Conservation (phyloP, 1,140 invertebrate genomes). For the Arctopsyche grandis region DNA sequence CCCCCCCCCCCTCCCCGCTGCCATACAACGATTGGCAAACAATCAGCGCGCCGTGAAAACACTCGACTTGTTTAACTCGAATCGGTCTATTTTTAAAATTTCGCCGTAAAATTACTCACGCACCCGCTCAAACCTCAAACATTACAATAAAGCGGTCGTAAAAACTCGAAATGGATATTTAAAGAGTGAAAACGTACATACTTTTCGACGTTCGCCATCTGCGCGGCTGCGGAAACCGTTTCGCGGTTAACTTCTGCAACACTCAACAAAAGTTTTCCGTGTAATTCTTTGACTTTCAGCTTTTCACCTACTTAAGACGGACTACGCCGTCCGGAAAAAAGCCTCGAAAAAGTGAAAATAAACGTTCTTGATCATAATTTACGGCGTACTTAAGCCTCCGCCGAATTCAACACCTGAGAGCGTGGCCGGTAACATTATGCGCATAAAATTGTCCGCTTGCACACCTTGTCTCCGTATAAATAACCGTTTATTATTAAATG, state of each 20-base stretch:
- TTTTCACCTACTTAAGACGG: conserved; percentile 13
- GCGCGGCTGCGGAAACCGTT: conserved; percentile 16
- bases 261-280: conserved; percentile 22
- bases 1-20: too few relatives aligned
- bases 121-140: too few relatives aligned
- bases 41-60: conserved; percentile 8
- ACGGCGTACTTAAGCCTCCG: background rate
- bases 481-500: background rate
- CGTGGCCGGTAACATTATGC: background rate
- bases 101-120: too few relatives aligned
- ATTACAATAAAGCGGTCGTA: conserved; percentile 17
- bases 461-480: too few relatives aligned
- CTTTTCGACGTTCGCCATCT: conserved; percentile 15
- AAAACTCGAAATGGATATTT: conserved; percentile 21
- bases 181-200: conserved; percentile 27
- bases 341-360: background rate
- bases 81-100: too few relatives aligned
- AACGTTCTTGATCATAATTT: conserved; percentile 14
- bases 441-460: too few relatives aligned
- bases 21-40: background rate
- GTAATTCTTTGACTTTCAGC: conserved; percentile 27
- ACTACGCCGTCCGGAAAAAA: background rate
- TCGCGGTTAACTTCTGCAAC: conserved; percentile 25
- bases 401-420: conserved; percentile 24
- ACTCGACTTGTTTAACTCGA: background rate